A percentile compares a stretch with the other conserved stretches of the same genome.
Conservation (phyloP, 2,888 invertebrate genomes). For the Neoitamus cyanurus region DNA sequence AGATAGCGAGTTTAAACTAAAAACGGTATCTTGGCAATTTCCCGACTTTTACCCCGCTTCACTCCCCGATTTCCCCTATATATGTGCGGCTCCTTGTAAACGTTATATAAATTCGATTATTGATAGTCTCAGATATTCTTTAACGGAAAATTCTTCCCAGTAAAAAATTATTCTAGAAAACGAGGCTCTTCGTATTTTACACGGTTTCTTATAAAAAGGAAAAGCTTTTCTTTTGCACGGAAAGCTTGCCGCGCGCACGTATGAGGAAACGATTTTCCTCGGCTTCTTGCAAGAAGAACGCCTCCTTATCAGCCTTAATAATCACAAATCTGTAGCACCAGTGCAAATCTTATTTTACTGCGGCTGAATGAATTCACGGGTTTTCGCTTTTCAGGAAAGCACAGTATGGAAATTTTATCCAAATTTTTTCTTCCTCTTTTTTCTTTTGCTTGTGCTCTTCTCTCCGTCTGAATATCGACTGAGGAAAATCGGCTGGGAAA, state of each 20-base stretch:
- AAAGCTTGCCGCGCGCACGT: constrained; percentile 20
- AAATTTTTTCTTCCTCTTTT: constrained; percentile 10
- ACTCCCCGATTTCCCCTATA: neutral
- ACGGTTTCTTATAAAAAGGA: constrained; percentile 22
- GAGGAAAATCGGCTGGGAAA: neutral
- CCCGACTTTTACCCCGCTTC: constrained; percentile 6
- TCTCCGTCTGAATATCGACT: constrained; percentile 36
- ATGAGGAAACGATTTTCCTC: constrained; percentile 20
- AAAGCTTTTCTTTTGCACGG: constrained; percentile 39
- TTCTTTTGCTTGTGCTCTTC: constrained; percentile 37
- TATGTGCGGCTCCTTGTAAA: constrained; percentile 33
- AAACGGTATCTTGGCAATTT: neutral
- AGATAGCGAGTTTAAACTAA: constrained; percentile 26
- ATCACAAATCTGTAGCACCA: constrained; percentile 44
- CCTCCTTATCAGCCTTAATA: constrained; percentile 19
- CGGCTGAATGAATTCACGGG: neutral
- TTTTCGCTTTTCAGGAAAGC: constrained; percentile 25
- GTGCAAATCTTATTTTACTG: constrained; percentile 23
- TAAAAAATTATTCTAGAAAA: constrained; percentile 14
- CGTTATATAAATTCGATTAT: constrained; percentile 42
- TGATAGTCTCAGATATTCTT: constrained; percentile 37
- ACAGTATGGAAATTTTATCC: neutral
- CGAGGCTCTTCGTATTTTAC: neutral
- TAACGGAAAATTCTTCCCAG: neutral
- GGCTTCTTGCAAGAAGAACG: neutral